Conservation (phyloP, 2,888 invertebrate species). For the Thymelicus lineola region DNA sequence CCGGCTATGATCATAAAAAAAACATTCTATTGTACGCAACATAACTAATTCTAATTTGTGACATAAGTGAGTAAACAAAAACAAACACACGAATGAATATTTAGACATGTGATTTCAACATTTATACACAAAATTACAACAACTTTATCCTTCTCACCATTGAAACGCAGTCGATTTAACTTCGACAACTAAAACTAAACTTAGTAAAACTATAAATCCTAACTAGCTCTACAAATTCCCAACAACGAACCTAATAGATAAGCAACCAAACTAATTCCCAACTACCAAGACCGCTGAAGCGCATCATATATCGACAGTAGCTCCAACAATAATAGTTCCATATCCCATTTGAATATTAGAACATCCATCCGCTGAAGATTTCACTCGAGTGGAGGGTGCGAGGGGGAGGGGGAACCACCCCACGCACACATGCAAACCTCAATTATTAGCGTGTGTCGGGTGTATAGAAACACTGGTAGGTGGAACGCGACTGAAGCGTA, state of each 20-base stretch:
- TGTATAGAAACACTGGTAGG: constrained; percentile 32
- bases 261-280: constrained; percentile 23
- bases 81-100: no score
- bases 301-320: constrained; percentile 78
- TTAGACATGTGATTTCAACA: no score
- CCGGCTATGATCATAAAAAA: no score
- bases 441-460: constrained; percentile 34
- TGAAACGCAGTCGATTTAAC: no score
- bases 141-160: no score
- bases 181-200: neutral
- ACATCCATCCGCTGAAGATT: constrained; percentile 84
- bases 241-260: neutral
- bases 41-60: no score
- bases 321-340: constrained; percentile 85
- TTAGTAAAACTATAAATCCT: neutral
- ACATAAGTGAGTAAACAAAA: no score
- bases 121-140: no score
- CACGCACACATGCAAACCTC: constrained; percentile 44
- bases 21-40: no score
- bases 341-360: constrained; percentile 86
- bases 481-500: constrained; percentile 20
- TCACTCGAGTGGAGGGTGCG: constrained; percentile 55
- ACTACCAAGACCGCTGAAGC: constrained; percentile 62
- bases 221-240: neutral
- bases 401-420: constrained; percentile 53